phyloP scores from a whole-genome alignment of 2,113 vertebrate genomes.

The Carassius gibelio region DNA sequence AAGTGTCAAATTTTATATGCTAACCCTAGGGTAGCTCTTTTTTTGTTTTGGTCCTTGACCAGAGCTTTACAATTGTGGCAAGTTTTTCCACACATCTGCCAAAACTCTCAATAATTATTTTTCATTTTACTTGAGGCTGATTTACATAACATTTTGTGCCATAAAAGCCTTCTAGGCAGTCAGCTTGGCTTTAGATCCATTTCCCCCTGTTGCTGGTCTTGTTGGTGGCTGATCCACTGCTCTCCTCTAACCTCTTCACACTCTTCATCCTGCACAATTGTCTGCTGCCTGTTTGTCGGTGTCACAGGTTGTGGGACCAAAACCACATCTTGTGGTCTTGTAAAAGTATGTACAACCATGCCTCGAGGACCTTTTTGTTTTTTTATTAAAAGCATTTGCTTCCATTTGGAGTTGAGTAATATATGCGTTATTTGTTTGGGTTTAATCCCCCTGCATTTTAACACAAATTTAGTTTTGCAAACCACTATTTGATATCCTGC shows the following conservation, averaged over 20 bases:
- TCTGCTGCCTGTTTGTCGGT: constrained; percentile 9
- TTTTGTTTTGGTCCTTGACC: background rate
- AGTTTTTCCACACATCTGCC: background rate
- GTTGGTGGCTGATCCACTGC: constrained; percentile 9
- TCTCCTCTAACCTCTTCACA: background rate
- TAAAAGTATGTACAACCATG: constrained; percentile 10
- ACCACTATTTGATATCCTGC: constrained; percentile 30
- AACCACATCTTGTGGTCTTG: constrained; percentile 37
- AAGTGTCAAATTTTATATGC: constrained; percentile 9
- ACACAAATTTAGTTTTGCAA: background rate
- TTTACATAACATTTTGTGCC: constrained; percentile 14
- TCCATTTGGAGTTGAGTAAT: constrained; percentile 14
- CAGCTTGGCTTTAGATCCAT: constrained; percentile 3
- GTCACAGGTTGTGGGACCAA: constrained; percentile 42
- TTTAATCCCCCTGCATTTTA: background rate
- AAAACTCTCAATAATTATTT: background rate
- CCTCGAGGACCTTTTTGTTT: background rate
- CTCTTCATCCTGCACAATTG: constrained; percentile 4
- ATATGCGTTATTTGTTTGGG: constrained; percentile 28
- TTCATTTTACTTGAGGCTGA: background rate
- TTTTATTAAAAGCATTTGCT: constrained; percentile 17
- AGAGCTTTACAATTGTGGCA: background rate
- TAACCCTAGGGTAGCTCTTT: background rate
- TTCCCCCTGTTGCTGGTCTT: background rate
- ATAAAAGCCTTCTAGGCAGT: constrained; percentile 11